Evolutionary conservation across 64 coral and sea anemone genomes (phyloP).

Genomic region (Orbicella faveolata): DNA sequence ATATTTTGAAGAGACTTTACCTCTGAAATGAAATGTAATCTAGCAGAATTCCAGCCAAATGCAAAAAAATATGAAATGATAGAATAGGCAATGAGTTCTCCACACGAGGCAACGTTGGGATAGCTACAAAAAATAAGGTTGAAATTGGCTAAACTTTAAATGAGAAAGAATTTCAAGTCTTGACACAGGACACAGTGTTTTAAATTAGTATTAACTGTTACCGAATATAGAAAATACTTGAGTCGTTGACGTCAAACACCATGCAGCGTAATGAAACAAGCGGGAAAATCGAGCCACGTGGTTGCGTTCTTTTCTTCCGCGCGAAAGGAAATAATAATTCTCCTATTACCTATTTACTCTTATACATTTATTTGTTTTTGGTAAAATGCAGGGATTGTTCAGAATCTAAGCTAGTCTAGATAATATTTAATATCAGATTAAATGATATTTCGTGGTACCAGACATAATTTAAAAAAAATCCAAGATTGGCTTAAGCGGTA

Average conservation of each 20-base stretch:
- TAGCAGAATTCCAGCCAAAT: no score
- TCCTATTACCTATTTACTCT: neutral
- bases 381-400: no score
- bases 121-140: neutral
- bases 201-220: neutral
- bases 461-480: neutral
- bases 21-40: no score
- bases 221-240: slow-evolving; percentile 8
- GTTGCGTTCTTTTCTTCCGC: neutral
- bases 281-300: no score
- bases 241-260: neutral
- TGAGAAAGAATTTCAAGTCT: slow-evolving; percentile 14
- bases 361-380: no score
- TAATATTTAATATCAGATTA: no score
- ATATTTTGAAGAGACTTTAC: no score
- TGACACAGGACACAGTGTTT: neutral
- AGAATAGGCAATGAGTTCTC: neutral
- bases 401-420: no score
- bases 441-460: no score
- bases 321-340: neutral
- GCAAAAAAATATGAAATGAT: no score
- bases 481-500: slow-evolving; percentile 42
- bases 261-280: slow-evolving; percentile 10
- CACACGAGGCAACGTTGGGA: neutral
- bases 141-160: neutral